Base-by-base conservation (phyloP, 2,888 invertebrate species). In the Leptura quadrifasciata region DNA sequence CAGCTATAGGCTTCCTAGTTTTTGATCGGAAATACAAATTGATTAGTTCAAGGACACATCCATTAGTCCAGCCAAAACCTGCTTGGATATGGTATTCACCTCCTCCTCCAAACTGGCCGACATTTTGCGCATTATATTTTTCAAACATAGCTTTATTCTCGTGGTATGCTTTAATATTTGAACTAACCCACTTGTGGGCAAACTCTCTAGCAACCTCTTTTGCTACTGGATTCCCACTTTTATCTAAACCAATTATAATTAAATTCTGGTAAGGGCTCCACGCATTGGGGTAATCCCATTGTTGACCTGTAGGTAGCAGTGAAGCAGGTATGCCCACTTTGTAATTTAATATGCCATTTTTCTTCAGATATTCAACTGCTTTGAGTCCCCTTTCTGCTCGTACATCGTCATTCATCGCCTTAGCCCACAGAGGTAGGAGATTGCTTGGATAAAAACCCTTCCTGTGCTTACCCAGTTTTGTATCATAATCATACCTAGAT, bases 221-320 rank as follows among this genome's bases (percentile, higher is more conserved):
- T 67, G 47, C 17, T 90, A 85, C 68, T 90, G 88, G 0, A 93
- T 93, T 83, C 92, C 91, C 0, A 85, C 81, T 6, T 91, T 91
- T 0, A 90, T 91, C 55, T 67, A 67, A 18, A 55, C 94, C 93
- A 85, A 93, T 92, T 1, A 96, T 92, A 0, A 94, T 89, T 69
- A 96, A 92, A 83, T 94, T 94, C 78, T 96, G 94, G 60, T 95
- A 91, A 3, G 96, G 96, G 0, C 96, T 94, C 96, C 96, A 97
- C 0, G 95, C 95, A 86, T 96, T 96, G 0, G 96, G 95, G 84
- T 92, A 94, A 87, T 95, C 95, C 95, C 95, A 94, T 86, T 95
- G 94, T 87, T 95, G 93, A 0, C 94, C 93, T 4, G 93, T 77
- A 1, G 75, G 71, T 15, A 78, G 63, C 8, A 94, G 84, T 0